Percentiles rank a stretch among this genome's conserved stretches.
These are phyloP conservation scores for Agrotis clavis DNA, from an alignment of 2,888 invertebrate genomes.

Conservation along the genomic window DNA sequence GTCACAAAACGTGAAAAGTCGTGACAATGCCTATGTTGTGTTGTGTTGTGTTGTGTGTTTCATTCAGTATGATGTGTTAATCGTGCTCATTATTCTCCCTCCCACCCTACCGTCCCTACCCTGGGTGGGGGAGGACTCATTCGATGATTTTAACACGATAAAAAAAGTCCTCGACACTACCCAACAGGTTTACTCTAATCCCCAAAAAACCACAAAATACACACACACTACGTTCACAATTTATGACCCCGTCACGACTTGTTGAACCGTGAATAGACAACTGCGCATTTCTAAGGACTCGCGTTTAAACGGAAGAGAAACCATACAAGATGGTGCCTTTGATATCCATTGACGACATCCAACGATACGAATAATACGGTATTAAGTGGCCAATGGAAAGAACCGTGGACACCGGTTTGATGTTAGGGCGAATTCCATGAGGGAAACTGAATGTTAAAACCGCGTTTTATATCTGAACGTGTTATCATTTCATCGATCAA, in stretches of 20 bases:
- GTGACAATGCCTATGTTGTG: too few species aligned
- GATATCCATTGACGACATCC: constrained; percentile 57
- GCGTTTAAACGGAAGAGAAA: constrained; percentile 53
- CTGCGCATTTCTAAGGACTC: constrained; percentile 61
- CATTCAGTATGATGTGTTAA: too few species aligned
- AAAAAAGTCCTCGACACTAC: not conserved
- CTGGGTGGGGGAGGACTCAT: too few species aligned
- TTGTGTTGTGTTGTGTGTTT: too few species aligned
- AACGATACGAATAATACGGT: constrained; percentile 42
- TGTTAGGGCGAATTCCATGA: constrained; percentile 4
- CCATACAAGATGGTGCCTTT: constrained; percentile 56
- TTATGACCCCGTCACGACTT: constrained; percentile 24
- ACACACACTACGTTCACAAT: constrained; percentile 16
- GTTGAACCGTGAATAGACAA: constrained; percentile 61
- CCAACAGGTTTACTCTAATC: constrained; percentile 39
- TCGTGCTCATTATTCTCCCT: too few species aligned
- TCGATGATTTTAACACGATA: too few species aligned
- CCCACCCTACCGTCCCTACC: too few species aligned
- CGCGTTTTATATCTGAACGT: too few species aligned
- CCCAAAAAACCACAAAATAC: constrained; percentile 35
- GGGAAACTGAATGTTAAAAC: not conserved
- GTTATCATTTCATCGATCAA: too few species aligned
- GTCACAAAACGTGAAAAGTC: too few species aligned
- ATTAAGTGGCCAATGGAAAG: constrained; percentile 35
- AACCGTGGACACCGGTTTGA: constrained; percentile 1